Base-by-base conservation (phyloP, 2,888 invertebrate genomes). In the Tipula helvola region DNA sequence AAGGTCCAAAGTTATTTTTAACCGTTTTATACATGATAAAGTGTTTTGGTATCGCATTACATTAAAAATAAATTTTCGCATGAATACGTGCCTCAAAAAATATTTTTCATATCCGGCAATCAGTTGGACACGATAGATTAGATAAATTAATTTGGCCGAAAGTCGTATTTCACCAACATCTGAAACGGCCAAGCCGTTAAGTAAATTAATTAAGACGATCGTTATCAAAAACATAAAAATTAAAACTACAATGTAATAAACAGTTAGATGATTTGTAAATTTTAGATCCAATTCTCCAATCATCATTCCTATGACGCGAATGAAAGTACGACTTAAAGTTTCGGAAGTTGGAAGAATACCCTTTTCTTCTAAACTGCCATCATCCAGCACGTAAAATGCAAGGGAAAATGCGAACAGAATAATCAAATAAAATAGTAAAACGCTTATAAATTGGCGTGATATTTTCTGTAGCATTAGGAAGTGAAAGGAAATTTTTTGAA, bases 261-360 rank as follows among this genome's bases (percentile, higher is more conserved):
- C 71, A 10, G 28, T 8, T 71, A 71, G 71, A 28, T 2, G 28
- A 89, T 96, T 96, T 41, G 94, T 93, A 5, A 95, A 90, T 10
- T 95, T 95, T 86, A 94, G 92, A 86, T 93, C 92, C 89, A 97
- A 96, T 91, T 97, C 97, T 13, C 97, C 97, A 0, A 96, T 96
- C 88, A 96, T 92, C 97, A 97, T 97, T 0, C 96, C 95, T 36
- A 96, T 94, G 0, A 96, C 96, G 91, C 96, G 97, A 88, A 97
- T 96, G 52, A 96, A 89, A 0, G 96, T 95, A 87, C 93, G 93
- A 2, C 94, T 94, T 0, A 96, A 95, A 90, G 95, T 93, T 2
- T 93, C 92, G 89, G 96, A 96, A 88, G 94, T 94, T 86, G 94
- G 93, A 88, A 95, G 94, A 5, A 52, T 52, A 52, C 16, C 10